Base-by-base conservation (phyloP, 1,140 invertebrate genomes). In the Ericerus pela region DNA sequence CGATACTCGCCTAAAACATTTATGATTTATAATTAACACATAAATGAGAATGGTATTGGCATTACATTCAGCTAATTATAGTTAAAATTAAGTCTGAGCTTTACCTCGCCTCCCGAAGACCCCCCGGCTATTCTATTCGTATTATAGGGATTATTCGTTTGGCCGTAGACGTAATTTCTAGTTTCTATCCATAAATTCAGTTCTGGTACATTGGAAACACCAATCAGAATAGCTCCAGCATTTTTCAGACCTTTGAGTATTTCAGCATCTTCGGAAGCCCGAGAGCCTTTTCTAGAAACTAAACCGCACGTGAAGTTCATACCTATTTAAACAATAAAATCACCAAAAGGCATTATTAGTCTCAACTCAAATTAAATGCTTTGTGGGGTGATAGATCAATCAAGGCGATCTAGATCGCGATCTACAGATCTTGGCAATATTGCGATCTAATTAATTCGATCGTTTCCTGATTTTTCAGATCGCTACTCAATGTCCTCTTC, bases 201-300 rank as follows among this genome's bases (percentile, higher is more conserved):
- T 71, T 97, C 92, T 0, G 93, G 91, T 31, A 94, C 79, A 72
- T 96, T 98, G 14, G 90, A 93, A 53, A 91, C 82, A n/a, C 79
- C 88, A 3, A 96, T 69, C 1, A 89, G 77, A 63, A 99, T 95
- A 37, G 78, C 89, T 27, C 95, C 91, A 38, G 88, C 82, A 36
- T 77, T 71, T 64, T 82, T 81, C 64, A 96, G 67, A 20, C 81
- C 66, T 8, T 70, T 67, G 8, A 96, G 80, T 57, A 80, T 80
- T 53, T 83, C 81, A 10, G 87, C 83, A 76, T 96, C 89, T 56
- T 81, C 72, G 0, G 69, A 58, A 0, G 83, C 79, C 33, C 74
- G 75, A 56, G 69, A 63, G 55, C 73, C 66, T 58, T 68, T 69
- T 14, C 84, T 71, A 2, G 70, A 64, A 0, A 73, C 14, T 31